Evolutionary conservation across 2,888 invertebrate species (phyloP).

Genomic region (Caenorhabditis imperialis): DNA sequence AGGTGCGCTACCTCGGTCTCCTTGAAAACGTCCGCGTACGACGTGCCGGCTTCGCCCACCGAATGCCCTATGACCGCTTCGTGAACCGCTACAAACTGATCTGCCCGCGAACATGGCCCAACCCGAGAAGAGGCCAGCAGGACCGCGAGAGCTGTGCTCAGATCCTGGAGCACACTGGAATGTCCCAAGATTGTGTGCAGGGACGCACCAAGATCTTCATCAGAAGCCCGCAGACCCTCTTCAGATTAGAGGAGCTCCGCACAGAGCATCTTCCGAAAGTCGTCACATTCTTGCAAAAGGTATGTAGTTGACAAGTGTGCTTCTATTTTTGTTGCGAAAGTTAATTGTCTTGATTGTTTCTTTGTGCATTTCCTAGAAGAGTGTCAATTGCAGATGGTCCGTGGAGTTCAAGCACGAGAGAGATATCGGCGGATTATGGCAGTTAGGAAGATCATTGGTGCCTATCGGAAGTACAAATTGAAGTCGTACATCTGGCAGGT

Average conservation of each 20-base stretch:
- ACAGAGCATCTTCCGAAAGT: slow-evolving; percentile 91
- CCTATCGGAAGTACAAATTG: slow-evolving; percentile 87
- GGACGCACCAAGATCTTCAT: slow-evolving; percentile 97
- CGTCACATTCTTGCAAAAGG: slow-evolving; percentile 93
- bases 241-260: slow-evolving; percentile 89
- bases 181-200: slow-evolving; percentile 89
- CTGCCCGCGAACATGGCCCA: slow-evolving; percentile 95
- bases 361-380: background rate
- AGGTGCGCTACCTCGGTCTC: slow-evolving; percentile 87
- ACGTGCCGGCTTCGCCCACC: slow-evolving; percentile 95
- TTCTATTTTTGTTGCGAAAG: background rate
- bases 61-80: slow-evolving; percentile 93
- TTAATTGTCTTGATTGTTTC: background rate
- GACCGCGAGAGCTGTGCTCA: slow-evolving; percentile 41
- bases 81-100: slow-evolving; percentile 96
- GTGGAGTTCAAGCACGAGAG: slow-evolving; percentile 87
- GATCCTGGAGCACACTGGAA: slow-evolving; percentile 87
- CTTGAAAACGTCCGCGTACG: slow-evolving; percentile 95
- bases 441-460: slow-evolving; percentile 86
- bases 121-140: slow-evolving; percentile 86
- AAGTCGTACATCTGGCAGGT: slow-evolving; percentile 84
- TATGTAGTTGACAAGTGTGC: too few species aligned
- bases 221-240: slow-evolving; percentile 91
- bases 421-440: slow-evolving; percentile 90
- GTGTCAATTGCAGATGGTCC: slow-evolving; percentile 82